phyloP scores from a whole-genome alignment of 2,888 invertebrate species.

The Steromphala cineraria region DNA sequence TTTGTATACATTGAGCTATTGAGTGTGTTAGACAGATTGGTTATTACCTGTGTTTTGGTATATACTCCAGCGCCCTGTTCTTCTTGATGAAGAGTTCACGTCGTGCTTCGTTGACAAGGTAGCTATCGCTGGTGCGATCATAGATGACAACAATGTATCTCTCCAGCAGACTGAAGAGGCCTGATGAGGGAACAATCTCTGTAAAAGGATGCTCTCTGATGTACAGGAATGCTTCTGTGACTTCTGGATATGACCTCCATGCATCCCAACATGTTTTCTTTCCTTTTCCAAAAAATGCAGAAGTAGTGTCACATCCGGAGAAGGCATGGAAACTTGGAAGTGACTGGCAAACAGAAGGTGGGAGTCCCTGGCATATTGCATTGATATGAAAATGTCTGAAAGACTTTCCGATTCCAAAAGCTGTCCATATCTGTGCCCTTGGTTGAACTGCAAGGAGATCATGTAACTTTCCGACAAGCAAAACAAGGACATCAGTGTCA shows the following conservation, averaged over 20 bases:
- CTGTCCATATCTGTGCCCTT: no score
- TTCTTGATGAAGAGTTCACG: conserved; percentile 50
- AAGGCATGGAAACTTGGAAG: conserved; percentile 44
- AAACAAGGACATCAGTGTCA: no score
- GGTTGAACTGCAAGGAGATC: no score
- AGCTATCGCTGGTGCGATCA: conserved; percentile 38
- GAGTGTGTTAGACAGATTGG: no score
- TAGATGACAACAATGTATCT: conserved; percentile 30
- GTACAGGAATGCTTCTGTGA: conserved; percentile 13
- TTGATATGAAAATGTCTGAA: no score
- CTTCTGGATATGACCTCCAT: background rate
- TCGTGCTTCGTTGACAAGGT: conserved; percentile 38
- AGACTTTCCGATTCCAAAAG: no score
- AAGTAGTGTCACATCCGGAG: conserved; percentile 49
- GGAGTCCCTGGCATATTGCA: no score
- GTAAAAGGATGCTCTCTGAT: conserved; percentile 22
- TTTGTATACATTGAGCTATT: no score
- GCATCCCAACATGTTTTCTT: conserved; percentile 38
- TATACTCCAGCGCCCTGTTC: conserved; percentile 39
- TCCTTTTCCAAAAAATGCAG: conserved; percentile 33
- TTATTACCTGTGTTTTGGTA: conserved; percentile 32
- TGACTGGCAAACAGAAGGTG: no score
- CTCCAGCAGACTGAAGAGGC: conserved; percentile 35
- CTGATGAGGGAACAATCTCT: conserved; percentile 6
- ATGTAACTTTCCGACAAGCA: no score